These are phyloP conservation scores for Catharus fuscescens DNA, from an alignment of 2,113 vertebrate genomes.

Conservation along the genomic window DNA sequence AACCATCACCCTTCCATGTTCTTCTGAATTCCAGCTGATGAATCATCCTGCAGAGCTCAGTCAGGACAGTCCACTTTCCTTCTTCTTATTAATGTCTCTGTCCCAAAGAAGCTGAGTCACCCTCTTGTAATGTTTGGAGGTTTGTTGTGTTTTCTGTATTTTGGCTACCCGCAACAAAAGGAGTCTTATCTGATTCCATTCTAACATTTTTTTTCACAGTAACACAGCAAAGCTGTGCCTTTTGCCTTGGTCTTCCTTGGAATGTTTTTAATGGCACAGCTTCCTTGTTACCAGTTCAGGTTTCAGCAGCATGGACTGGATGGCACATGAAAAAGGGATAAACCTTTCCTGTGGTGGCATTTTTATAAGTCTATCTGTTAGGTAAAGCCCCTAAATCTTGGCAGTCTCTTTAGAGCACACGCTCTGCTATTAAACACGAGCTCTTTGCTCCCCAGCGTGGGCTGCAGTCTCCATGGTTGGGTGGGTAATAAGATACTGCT, in stretches of 20 bases:
- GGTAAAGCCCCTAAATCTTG: slow-evolving; percentile 74
- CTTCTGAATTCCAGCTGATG: slow-evolving; percentile 56
- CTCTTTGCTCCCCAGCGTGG: slow-evolving; percentile 69
- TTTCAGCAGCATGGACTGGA: slow-evolving; percentile 25
- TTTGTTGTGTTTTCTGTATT: slow-evolving; percentile 41
- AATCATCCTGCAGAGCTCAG: slow-evolving; percentile 7
- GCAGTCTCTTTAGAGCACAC: slow-evolving; percentile 50
- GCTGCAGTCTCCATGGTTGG: slow-evolving; percentile 39
- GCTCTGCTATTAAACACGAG: slow-evolving; percentile 62
- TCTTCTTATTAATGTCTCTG: not conserved
- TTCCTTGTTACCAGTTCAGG: slow-evolving; percentile 69
- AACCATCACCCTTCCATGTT: slow-evolving; percentile 31
- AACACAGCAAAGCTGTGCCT: not conserved
- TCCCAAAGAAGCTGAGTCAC: slow-evolving; percentile 46
- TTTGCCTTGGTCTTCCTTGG: slow-evolving; percentile 10
- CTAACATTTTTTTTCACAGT: slow-evolving; percentile 36
- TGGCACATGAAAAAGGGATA: slow-evolving; percentile 57
- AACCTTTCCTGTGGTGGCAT: slow-evolving; percentile 61
- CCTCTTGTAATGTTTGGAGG: slow-evolving; percentile 24
- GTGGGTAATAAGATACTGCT: slow-evolving; percentile 79
- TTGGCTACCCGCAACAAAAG: not conserved
- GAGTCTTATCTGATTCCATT: not conserved
- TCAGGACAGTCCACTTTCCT: slow-evolving; percentile 8
- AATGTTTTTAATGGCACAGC: slow-evolving; percentile 51
- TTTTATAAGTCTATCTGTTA: slow-evolving; percentile 73